A percentile compares a stretch with the other conserved stretches of the same genome.
phyloP scores from a whole-genome alignment of 2,888 invertebrate genomes.

The Carpatolechia fugitivella region DNA sequence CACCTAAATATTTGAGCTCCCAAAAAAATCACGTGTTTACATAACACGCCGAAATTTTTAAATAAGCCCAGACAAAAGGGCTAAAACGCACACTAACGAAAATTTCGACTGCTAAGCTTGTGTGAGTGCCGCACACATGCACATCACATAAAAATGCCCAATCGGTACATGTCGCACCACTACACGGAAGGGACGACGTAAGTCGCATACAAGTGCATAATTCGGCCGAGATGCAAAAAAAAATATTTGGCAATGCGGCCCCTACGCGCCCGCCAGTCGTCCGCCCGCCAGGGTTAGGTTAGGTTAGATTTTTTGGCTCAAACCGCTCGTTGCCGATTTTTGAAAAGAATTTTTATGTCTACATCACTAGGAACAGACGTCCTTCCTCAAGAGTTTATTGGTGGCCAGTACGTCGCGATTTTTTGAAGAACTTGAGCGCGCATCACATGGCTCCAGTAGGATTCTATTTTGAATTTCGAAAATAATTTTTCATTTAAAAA shows the following conservation, averaged over 20 bases:
- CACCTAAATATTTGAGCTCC: conserved; percentile 72
- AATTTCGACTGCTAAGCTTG: conserved; percentile 56
- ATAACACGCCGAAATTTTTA: conserved; percentile 72
- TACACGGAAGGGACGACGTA: conserved; percentile 78
- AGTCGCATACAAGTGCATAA: conserved; percentile 80
- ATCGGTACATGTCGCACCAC: conserved; percentile 77
- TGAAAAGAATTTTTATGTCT: conserved; percentile 65
- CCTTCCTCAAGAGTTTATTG: conserved; percentile 58
- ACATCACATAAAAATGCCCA: conserved; percentile 69
- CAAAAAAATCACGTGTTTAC: conserved; percentile 71
- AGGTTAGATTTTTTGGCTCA: conserved; percentile 80
- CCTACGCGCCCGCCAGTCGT: conserved; percentile 78
- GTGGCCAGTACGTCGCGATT: conserved; percentile 64
- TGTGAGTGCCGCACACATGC: conserved; percentile 70
- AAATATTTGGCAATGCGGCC: conserved; percentile 80
- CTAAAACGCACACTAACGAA: conserved; percentile 58
- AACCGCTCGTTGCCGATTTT: conserved; percentile 75
- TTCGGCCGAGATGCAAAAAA: conserved; percentile 80
- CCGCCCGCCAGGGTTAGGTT: conserved; percentile 79
- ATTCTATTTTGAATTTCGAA: conserved; percentile 56
- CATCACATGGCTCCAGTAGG: conserved; percentile 46
- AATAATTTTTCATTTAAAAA: conserved; percentile 35
- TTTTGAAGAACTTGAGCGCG: conserved; percentile 60
- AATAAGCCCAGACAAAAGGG: conserved; percentile 66
- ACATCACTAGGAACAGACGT: conserved; percentile 60